phyloP scores from a whole-genome alignment of 2,113 vertebrate species.

The Ammodytes marinus region DNA sequence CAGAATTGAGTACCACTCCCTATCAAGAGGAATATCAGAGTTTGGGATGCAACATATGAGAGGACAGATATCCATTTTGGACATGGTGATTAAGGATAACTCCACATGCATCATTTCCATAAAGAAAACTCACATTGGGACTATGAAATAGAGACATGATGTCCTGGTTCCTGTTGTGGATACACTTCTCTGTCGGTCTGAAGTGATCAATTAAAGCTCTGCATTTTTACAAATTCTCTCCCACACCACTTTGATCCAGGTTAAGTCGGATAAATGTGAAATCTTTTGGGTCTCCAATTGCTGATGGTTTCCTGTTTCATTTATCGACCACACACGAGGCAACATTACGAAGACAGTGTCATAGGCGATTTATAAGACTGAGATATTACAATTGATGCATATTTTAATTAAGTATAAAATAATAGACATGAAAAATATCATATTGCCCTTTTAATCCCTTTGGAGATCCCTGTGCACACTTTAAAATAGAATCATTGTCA shows the following conservation, averaged over 20 bases:
- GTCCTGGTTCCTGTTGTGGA: neutral
- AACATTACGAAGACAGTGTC: conserved; percentile 13
- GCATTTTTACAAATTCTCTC: neutral
- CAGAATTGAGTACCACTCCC: neutral
- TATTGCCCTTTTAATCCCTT: conserved; percentile 42
- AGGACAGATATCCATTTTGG: neutral
- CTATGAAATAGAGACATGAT: neutral
- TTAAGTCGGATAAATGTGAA: conserved; percentile 8
- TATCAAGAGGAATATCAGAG: neutral
- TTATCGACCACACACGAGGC: conserved; percentile 40
- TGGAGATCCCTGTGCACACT: conserved; percentile 24
- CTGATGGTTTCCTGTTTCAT: conserved; percentile 11
- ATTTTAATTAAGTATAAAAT: conserved; percentile 30
- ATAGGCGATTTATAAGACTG: conserved; percentile 24
- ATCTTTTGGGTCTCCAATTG: neutral
- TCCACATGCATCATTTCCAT: neutral
- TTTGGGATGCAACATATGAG: neutral
- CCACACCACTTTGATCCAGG: neutral
- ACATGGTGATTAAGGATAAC: neutral
- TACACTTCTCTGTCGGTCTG: neutral
- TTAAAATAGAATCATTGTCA: conserved; percentile 55
- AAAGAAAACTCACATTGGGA: no score
- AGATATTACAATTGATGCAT: conserved; percentile 21
- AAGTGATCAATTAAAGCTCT: neutral
- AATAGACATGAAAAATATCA: conserved; percentile 30